Base-by-base conservation (phyloP, 2,113 vertebrate species). In the Ammospiza nelsoni region DNA sequence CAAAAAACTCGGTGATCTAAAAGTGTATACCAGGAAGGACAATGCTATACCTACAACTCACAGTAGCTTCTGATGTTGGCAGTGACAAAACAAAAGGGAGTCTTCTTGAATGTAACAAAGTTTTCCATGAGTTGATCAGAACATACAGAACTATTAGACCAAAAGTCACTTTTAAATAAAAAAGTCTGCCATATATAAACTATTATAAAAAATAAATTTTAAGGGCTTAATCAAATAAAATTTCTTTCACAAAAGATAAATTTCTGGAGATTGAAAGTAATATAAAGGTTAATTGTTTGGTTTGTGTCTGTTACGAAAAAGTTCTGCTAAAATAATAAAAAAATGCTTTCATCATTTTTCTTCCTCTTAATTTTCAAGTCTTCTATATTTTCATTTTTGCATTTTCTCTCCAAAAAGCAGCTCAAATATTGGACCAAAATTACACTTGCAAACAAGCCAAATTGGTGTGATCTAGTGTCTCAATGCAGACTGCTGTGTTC, bases 381-480 rank as follows among this genome's bases (percentile, higher is more conserved):
- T 82, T 82, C 9, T 54, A 29, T 67, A 57, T 76, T 65, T 77
- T 91, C 3, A 13, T 29, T 27, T 87, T 72, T 15, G 3, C 19
- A 27, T 62, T 66, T 73, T 85, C 12, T 76, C 92, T 90, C 84
- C 66, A 63, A 88, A 88, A 69, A 24, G 9, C 37, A 71, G 10
- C 14, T 58, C 69, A 82, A 80, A 66, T 86, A 51, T 33, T 57
- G 12, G 12, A 3, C 41, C 37, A 29, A 31, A 65, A 51, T 66
- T 35, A 37, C 7, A 35, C 57, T 77, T 80, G 21, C 1, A 9
- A 90, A 63, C 6, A 4, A 63, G 19, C 17, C 33, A 55, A 74
- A 76, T 2, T 49, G 27, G 35, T 78, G 35, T 0, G 0, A 44
- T 39, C 22, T 22, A 48, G 49, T 23, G 52, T n/a, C 15, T 92